These are phyloP conservation scores for Eulemur mongoz DNA, from an alignment of 2,797 vertebrate genomes.

Conservation along the genomic window DNA sequence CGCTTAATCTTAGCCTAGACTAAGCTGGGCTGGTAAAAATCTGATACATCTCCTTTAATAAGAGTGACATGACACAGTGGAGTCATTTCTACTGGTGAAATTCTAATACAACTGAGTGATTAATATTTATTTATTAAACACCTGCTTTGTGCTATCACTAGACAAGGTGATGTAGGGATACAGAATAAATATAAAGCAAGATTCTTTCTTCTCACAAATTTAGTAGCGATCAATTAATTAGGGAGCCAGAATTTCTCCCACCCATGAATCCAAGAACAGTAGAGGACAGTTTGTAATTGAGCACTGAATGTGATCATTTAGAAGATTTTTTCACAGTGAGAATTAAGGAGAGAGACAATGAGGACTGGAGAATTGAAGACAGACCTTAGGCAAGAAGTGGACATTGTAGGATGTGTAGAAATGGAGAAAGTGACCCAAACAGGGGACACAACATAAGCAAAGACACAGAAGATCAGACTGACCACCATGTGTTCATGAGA, in stretches of 20 bases:
- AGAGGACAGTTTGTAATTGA: not conserved
- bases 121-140: not conserved
- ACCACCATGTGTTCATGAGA: fast-evolving
- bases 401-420: not conserved
- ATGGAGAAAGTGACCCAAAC: not conserved
- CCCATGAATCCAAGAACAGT: not conserved
- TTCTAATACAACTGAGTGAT: not conserved
- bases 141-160: not conserved
- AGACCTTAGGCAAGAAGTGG: not conserved
- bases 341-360: not conserved
- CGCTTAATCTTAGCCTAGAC: not conserved
- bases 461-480: not conserved
- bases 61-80: not conserved
- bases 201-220: not conserved
- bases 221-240: not conserved
- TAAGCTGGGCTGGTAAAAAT: not conserved
- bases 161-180: not conserved
- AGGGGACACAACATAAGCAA: not conserved
- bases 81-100: not conserved
- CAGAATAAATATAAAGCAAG: not conserved
- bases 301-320: not conserved
- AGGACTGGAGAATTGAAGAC: not conserved
- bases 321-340: not conserved
- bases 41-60: not conserved
- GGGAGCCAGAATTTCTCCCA: not conserved